Conservation (phyloP, 2,797 vertebrate genomes). For the Benthosema pterotum region DNA sequence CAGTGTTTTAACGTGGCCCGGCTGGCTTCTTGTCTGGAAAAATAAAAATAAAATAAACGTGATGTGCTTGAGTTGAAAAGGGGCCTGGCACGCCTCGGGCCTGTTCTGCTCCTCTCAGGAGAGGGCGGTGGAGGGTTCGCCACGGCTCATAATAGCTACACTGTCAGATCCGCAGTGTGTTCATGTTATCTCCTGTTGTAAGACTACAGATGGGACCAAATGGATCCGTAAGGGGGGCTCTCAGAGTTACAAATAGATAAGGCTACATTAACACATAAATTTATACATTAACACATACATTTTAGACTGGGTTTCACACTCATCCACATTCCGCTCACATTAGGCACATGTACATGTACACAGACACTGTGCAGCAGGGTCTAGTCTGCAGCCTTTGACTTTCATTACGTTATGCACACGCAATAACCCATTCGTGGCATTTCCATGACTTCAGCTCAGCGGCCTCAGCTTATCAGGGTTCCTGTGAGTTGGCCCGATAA, state of each 20-base stretch:
- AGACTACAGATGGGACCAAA: no score
- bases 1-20: slow-evolving; percentile 36
- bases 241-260: no score
- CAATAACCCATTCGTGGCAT: background rate
- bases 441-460: slow-evolving; percentile 15
- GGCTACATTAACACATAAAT: no score
- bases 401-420: no score
- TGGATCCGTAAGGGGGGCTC: no score
- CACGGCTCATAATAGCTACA: slow-evolving; percentile 26
- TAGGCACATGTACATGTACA: background rate
- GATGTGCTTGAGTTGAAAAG: slow-evolving; percentile 51
- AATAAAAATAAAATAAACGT: no score
- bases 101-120: slow-evolving; percentile 33
- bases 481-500: slow-evolving; percentile 28
- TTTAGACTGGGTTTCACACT: no score
- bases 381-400: no score
- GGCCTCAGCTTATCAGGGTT: slow-evolving; percentile 30
- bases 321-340: no score
- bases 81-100: slow-evolving; percentile 34
- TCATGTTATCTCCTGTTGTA: no score
- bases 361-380: background rate
- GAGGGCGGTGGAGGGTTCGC: slow-evolving; percentile 30
- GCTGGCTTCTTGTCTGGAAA: slow-evolving; percentile 50
- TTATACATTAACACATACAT: background rate
- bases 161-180: no score